A percentile compares a stretch with the other conserved stretches of the same genome.
These are phyloP conservation scores for Samia ricini DNA, from an alignment of 1,140 invertebrate genomes.

Conservation along the genomic window DNA sequence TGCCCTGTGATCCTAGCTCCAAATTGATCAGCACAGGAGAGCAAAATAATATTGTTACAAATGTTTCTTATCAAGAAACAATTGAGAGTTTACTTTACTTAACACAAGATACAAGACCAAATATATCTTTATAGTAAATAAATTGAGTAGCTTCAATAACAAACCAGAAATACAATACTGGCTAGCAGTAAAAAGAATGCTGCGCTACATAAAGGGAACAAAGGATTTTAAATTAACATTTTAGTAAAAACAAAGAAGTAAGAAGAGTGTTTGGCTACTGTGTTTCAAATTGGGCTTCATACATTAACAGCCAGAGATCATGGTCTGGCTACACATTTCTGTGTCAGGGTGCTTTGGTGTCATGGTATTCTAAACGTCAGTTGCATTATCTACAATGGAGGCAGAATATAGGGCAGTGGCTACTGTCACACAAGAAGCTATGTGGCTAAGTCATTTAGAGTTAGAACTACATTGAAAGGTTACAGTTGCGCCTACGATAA, in stretches of 20 bases:
- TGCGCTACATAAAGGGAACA: conserved; percentile 44
- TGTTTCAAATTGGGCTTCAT: conserved; percentile 58
- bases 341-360: conserved; percentile 39
- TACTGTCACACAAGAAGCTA: conserved; percentile 26
- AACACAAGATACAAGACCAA: conserved; percentile 33
- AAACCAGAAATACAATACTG: conserved; percentile 32
- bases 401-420: conserved; percentile 56
- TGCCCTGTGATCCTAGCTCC: conserved; percentile 41
- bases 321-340: conserved; percentile 49
- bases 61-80: conserved; percentile 38
- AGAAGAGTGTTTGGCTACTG: conserved; percentile 33
- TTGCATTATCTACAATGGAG: conserved; percentile 58
- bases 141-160: conserved; percentile 28
- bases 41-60: conserved; percentile 16
- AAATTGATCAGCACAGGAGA: conserved; percentile 30
- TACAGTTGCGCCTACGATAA: conserved; percentile 8
- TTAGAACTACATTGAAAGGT: conserved; percentile 1
- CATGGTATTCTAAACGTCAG: conserved; percentile 50
- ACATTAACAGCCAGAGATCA: conserved; percentile 42
- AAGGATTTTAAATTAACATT: conserved; percentile 34
- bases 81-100: conserved; percentile 40
- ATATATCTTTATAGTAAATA: conserved; percentile 37
- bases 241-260: conserved; percentile 18
- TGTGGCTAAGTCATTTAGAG: conserved; percentile 31
- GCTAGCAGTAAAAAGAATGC: conserved; percentile 33